Conservation (phyloP, 2,113 vertebrate species). For the Hydropotes inermis region DNA sequence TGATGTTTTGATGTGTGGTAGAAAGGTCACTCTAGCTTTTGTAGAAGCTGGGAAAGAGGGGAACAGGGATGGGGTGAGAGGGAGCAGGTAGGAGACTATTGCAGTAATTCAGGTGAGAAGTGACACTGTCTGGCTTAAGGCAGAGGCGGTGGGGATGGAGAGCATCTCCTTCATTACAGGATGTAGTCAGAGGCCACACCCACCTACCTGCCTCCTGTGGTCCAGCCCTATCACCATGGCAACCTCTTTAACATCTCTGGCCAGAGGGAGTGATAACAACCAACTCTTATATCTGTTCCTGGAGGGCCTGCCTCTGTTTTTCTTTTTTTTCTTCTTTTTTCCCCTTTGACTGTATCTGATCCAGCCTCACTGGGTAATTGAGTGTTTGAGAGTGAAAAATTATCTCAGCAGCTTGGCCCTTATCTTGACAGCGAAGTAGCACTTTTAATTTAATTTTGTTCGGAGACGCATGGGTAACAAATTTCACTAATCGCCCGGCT, state of each 20-base stretch:
- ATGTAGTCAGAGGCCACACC: slow-evolving; percentile 11
- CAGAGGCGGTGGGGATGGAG: background rate
- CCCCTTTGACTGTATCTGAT: slow-evolving; percentile 80
- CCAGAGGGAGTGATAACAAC: slow-evolving; percentile 73
- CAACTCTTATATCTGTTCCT: slow-evolving; percentile 80
- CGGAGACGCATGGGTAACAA: slow-evolving; percentile 83
- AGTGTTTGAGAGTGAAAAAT: slow-evolving; percentile 88
- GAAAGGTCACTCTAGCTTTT: background rate
- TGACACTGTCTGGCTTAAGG: background rate
- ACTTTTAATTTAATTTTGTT: slow-evolving; percentile 89
- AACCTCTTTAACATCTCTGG: slow-evolving; percentile 66
- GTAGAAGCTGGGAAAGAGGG: background rate
- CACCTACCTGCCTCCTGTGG: slow-evolving; percentile 14
- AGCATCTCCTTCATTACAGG: background rate
- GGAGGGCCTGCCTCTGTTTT: slow-evolving; percentile 71
- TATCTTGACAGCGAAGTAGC: slow-evolving; percentile 87
- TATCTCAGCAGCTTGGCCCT: slow-evolving; percentile 85
- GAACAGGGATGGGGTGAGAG: background rate
- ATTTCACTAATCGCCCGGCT: slow-evolving; percentile 85
- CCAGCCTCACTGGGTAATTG: slow-evolving; percentile 83
- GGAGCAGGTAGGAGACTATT: background rate
- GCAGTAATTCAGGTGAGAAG: background rate
- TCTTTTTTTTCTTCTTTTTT: slow-evolving; percentile 29
- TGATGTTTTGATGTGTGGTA: background rate
- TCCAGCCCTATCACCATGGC: background rate